Percentiles rank a stretch among this genome's conserved stretches.
phyloP scores from a whole-genome alignment of 2,888 invertebrate genomes.

The Peribatodes rhomboidaria region DNA sequence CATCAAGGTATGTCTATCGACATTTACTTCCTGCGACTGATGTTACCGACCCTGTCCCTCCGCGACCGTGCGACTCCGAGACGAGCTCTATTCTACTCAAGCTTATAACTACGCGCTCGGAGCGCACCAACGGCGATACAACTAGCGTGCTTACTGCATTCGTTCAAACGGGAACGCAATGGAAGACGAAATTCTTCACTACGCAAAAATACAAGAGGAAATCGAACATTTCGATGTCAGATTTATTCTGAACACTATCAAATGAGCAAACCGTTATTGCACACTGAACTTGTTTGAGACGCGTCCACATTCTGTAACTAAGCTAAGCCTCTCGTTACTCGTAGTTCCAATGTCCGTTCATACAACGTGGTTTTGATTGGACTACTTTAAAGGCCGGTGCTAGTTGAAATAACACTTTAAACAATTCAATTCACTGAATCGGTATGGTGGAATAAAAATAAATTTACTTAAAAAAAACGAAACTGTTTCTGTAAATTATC shows the following conservation, averaged over 20 bases:
- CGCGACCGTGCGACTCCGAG: constrained; percentile 53
- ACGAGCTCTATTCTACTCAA: constrained; percentile 38
- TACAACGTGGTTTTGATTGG: too few relatives aligned
- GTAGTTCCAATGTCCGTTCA: background rate
- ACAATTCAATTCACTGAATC: too few relatives aligned
- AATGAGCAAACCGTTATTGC: constrained; percentile 31
- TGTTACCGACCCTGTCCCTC: constrained; percentile 50
- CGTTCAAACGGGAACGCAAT: constrained; percentile 35
- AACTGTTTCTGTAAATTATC: too few relatives aligned
- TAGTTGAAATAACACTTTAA: too few relatives aligned
- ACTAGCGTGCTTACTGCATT: constrained; percentile 28
- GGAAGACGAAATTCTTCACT: constrained; percentile 45
- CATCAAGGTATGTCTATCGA: constrained; percentile 58
- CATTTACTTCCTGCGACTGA: constrained; percentile 67
- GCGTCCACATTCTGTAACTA: background rate
- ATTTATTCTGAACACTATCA: constrained; percentile 28
- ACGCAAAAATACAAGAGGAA: constrained; percentile 13
- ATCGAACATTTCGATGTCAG: constrained; percentile 14
- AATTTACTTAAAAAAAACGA: too few relatives aligned
- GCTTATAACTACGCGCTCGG: constrained; percentile 43
- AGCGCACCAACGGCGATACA: constrained; percentile 35
- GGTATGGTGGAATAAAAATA: too few relatives aligned
- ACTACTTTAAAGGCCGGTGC: too few relatives aligned
- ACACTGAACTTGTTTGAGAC: background rate
- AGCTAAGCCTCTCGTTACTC: background rate